These are phyloP conservation scores for Pseudomyrmex sp. DNA, from an alignment of 1,140 invertebrate genomes.

Conservation along the genomic window DNA sequence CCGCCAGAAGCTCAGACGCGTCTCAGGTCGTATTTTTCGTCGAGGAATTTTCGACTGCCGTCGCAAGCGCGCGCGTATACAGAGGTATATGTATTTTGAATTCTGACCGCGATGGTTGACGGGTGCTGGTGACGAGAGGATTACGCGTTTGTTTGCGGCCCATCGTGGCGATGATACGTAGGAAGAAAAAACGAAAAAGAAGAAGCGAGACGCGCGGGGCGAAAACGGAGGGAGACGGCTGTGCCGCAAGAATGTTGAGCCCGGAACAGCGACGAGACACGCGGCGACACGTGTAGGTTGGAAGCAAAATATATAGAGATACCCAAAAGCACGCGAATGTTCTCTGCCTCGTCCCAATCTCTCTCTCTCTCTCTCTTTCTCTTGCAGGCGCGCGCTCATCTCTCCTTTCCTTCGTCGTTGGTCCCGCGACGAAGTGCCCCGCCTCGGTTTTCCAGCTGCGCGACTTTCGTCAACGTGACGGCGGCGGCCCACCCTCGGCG, in stretches of 20 bases:
- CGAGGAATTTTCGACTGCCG: slow-evolving; percentile 16
- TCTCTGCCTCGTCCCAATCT: slow-evolving; percentile 12
- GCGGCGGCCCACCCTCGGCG: slow-evolving; percentile 82
- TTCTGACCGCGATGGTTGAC: slow-evolving; percentile 60
- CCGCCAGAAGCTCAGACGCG: slow-evolving; percentile 5
- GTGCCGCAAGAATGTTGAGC: slow-evolving; percentile 76
- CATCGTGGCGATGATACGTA: slow-evolving; percentile 54
- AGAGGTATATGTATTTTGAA: slow-evolving; percentile 62
- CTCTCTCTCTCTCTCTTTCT: neutral
- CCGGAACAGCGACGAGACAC: slow-evolving; percentile 78
- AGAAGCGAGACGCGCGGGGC: slow-evolving; percentile 56
- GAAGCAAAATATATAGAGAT: slow-evolving; percentile 80
- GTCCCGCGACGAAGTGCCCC: slow-evolving; percentile 64
- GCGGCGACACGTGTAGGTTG: slow-evolving; percentile 83
- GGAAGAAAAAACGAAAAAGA: slow-evolving; percentile 37
- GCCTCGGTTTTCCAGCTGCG: slow-evolving; percentile 83
- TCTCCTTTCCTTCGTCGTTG: slow-evolving; percentile 44
- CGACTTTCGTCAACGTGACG: slow-evolving; percentile 83
- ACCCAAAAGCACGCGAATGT: slow-evolving; percentile 70
- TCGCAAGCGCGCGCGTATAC: neutral
- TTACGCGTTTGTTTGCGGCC: slow-evolving; percentile 80
- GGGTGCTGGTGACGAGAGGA: slow-evolving; percentile 76
- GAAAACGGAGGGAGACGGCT: slow-evolving; percentile 46
- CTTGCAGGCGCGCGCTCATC: slow-evolving; percentile 14
- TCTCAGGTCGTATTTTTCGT: slow-evolving; percentile 38